These are phyloP conservation scores for Limnephilus auricula DNA, from an alignment of 2,888 invertebrate genomes.

Conservation along the genomic window DNA sequence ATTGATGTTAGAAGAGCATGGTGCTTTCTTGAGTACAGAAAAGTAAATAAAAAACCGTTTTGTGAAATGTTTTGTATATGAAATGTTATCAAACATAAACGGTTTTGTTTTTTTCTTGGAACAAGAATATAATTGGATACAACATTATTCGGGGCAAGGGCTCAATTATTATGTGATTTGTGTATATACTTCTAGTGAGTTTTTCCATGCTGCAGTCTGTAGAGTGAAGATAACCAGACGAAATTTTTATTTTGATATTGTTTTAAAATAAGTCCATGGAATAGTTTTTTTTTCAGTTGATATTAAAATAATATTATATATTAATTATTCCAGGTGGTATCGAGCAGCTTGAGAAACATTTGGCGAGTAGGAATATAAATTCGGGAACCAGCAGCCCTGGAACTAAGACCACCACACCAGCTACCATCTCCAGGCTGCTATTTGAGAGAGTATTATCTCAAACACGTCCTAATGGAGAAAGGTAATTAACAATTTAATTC, in stretches of 20 bases:
- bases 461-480: constrained; percentile 70
- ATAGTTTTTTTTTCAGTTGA: neutral
- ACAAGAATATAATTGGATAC: too few relatives aligned
- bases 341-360: constrained; percentile 90
- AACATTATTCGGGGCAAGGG: too few relatives aligned
- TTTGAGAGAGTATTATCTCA: constrained; percentile 85
- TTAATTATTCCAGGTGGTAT: constrained; percentile 81
- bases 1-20: too few relatives aligned
- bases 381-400: constrained; percentile 71
- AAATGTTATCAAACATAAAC: too few relatives aligned
- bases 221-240: neutral
- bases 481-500: constrained; percentile 41
- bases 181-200: neutral
- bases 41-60: too few relatives aligned
- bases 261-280: neutral
- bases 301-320: neutral
- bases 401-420: constrained; percentile 78
- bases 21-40: too few relatives aligned
- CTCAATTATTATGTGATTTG: too few relatives aligned
- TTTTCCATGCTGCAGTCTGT: neutral
- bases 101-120: too few relatives aligned
- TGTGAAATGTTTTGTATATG: too few relatives aligned
- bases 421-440: constrained; percentile 85
- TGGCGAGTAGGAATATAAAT: constrained; percentile 71
- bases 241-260: neutral